Evolutionary conservation across 2,113 vertebrate genomes (phyloP), one percentile per base, ranked within the genome.

Genomic region (Eleginops maclovinus): DNA sequence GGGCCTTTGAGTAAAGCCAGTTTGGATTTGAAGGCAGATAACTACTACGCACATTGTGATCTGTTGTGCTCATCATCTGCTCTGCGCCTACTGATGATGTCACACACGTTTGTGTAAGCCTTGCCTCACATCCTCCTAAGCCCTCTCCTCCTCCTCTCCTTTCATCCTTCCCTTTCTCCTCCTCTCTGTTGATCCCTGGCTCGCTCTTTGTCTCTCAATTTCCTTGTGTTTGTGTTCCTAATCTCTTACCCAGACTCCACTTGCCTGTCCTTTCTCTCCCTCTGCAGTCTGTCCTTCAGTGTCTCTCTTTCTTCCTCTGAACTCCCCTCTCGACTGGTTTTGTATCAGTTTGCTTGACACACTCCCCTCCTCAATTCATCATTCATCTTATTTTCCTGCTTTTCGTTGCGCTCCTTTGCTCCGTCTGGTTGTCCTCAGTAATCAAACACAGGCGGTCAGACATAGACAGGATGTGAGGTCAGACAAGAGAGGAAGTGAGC

Each of bases 391-490:
- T 84, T 59, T 87, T 79, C 79, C 87, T 74, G 66, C 78, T 67
- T n/a, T 81, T 79, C 56, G 72, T 64, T 58, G 73, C 31, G 24
- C 75, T 86, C 56, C 67, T 51, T 77, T 49, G 9, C 76, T 87
- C 77, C 46, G 72, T 86, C 90, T 86, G 77, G 79, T 82, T 82
- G 83, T 75, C 87, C 86, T 68, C 55, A 0, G 64, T 93, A 90
- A 93, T 93, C 90, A 87, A 92, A 89, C 78, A 58, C 92, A 93
- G 91, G 78, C 72, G 22, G 76, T 72, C 84, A 80, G 88, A 88
- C 67, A 31, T 75, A 88, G 86, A 88, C 88, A 88, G 90, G 91
- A 89, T 87, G 87, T 90, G 89, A 93, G 84, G 91, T 91, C 88
- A 88, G 77, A 80, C 40, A 61, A 81, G 83, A 88, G 85, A 91